phyloP scores from a whole-genome alignment of 2,888 invertebrate species.

The Gastrophysa polygoni region DNA sequence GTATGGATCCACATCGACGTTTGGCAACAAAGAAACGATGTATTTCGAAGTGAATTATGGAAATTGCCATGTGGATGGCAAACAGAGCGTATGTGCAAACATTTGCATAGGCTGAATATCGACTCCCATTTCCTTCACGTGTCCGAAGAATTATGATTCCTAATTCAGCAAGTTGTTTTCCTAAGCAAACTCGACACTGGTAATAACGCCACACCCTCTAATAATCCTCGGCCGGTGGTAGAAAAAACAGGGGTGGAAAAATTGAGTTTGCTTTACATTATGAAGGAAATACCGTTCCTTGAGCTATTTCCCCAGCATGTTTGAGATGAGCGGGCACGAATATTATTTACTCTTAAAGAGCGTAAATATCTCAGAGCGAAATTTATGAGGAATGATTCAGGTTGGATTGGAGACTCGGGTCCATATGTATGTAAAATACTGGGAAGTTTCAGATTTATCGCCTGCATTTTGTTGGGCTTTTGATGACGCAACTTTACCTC shows the following conservation, averaged over 20 bases:
- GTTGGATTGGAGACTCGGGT: too few species aligned
- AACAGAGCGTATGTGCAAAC: conserved; percentile 24
- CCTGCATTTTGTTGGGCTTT: too few species aligned
- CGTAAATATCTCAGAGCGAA: too few species aligned
- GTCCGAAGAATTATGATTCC: conserved; percentile 38
- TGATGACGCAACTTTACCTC: too few species aligned
- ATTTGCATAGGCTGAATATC: conserved; percentile 24
- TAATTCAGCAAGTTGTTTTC: conserved; percentile 42
- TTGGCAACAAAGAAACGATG: neutral
- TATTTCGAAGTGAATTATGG: conserved; percentile 26
- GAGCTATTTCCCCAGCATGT: too few species aligned
- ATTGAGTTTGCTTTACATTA: neutral
- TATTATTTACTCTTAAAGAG: too few species aligned
- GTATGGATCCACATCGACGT: too few species aligned
- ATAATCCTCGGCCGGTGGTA: neutral
- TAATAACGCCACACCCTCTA: conserved; percentile 22
- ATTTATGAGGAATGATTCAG: too few species aligned
- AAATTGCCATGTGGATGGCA: conserved; percentile 24
- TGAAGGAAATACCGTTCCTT: too few species aligned
- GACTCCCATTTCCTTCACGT: conserved; percentile 26
- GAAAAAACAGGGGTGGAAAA: neutral
- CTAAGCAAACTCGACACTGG: conserved; percentile 22
- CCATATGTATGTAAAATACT: too few species aligned
- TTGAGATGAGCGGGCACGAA: too few species aligned
- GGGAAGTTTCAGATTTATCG: too few species aligned